Conservation (phyloP, 2,888 invertebrate genomes). For the Papilio gigon region DNA sequence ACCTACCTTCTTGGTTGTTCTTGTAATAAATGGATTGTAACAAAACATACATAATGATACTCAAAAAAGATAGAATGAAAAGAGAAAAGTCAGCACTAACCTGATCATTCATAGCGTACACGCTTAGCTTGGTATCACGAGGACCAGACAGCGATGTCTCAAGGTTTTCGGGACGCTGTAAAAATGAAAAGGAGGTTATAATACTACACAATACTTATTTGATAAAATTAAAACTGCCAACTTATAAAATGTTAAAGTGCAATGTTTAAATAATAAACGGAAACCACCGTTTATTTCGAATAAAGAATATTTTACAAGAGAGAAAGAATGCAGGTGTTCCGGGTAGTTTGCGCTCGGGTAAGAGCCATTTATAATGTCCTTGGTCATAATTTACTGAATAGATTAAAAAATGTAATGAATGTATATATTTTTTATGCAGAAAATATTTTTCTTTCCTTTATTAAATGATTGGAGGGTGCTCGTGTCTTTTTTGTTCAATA, state of each 20-base stretch:
- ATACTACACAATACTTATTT: constrained; percentile 22
- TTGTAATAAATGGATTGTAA: background rate
- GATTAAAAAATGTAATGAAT: constrained; percentile 20
- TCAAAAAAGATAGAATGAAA: background rate
- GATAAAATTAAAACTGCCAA: background rate
- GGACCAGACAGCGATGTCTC: constrained; percentile 87
- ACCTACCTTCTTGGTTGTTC: background rate
- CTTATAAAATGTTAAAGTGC: constrained; percentile 18
- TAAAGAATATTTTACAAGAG: constrained; percentile 28
- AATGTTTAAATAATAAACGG: constrained; percentile 16
- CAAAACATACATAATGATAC: background rate
- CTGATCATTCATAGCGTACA: constrained; percentile 90
- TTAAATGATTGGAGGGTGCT: background rate
- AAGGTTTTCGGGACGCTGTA: constrained; percentile 89
- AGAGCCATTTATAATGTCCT: constrained; percentile 27
- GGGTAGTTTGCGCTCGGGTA: constrained; percentile 32
- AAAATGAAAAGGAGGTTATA: constrained; percentile 54
- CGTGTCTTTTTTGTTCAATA: background rate
- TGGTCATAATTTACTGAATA: constrained; percentile 25
- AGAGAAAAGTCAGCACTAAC: constrained; percentile 65
- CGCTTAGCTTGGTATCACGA: constrained; percentile 85
- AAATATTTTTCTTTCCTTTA: constrained; percentile 3
- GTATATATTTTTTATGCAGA: background rate
- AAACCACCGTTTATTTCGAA: constrained; percentile 22
- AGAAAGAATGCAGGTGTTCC: constrained; percentile 33